These are phyloP conservation scores for Halesus radiatus DNA, from an alignment of 1,140 invertebrate genomes.

Conservation along the genomic window DNA sequence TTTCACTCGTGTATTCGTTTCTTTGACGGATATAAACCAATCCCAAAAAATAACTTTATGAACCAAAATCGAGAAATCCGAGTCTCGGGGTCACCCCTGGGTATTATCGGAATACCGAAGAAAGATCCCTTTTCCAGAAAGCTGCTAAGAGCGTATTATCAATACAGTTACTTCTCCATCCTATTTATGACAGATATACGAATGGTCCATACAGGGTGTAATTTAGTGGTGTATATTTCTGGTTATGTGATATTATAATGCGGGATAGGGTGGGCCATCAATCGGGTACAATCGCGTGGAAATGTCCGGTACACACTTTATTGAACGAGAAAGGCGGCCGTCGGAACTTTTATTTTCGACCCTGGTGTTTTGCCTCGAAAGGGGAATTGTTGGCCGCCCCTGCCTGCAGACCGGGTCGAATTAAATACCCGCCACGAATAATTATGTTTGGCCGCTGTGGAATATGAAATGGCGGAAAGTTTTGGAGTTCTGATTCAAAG, in stretches of 20 bases:
- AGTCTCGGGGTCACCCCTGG: no score
- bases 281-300: conserved; percentile 24
- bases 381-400: not conserved
- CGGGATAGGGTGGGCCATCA: not conserved
- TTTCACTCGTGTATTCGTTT: no score
- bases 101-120: no score
- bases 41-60: no score
- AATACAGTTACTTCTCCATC: not conserved
- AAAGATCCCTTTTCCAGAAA: no score
- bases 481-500: no score
- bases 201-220: not conserved
- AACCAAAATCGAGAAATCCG: no score
- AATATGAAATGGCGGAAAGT: no score
- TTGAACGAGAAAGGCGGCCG: conserved; percentile 18
- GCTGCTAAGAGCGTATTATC: not conserved
- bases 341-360: not conserved
- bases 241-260: not conserved
- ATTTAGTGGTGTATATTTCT: conserved; percentile 5
- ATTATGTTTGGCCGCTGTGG: no score
- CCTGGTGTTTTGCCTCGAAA: not conserved
- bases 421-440: no score
- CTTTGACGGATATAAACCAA: no score
- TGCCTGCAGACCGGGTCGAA: not conserved
- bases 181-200: not conserved
- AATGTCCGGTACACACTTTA: conserved; percentile 22